phyloP scores from a whole-genome alignment of 1,140 invertebrate genomes.

The Penaeus vannamei region DNA sequence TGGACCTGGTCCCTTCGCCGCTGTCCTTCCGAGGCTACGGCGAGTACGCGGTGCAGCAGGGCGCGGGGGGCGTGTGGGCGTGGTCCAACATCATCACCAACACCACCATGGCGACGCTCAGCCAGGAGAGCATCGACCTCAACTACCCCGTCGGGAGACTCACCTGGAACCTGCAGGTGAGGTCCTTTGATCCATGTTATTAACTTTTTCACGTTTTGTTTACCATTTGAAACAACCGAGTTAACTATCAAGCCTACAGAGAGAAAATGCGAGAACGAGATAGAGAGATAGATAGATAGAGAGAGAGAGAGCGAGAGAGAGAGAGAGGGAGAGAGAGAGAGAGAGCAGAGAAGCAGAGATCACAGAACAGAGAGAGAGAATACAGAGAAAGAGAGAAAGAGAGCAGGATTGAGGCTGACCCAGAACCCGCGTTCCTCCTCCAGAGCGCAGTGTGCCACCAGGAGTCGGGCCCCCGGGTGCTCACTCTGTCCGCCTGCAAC shows the following conservation, averaged over 20 bases:
- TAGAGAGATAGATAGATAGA: too few species aligned
- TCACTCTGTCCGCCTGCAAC: background rate
- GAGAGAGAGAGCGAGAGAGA: too few species aligned
- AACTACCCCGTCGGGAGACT: conserved; percentile 29
- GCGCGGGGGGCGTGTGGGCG: background rate
- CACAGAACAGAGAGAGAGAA: too few species aligned
- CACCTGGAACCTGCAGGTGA: conserved; percentile 13
- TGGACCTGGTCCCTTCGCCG: conserved; percentile 22
- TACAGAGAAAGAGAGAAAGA: too few species aligned
- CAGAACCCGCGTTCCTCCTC: background rate
- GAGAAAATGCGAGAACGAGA: too few species aligned
- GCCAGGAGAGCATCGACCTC: background rate
- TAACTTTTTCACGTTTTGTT: too few species aligned
- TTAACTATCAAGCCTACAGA: too few species aligned
- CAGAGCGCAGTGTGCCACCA: conserved; percentile 17
- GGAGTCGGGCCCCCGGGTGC: background rate
- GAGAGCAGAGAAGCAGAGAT: too few species aligned
- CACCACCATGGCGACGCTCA: conserved; percentile 13
- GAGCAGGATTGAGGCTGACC: background rate
- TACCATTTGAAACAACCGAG: too few species aligned
- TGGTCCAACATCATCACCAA: conserved; percentile 22
- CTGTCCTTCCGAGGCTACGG: conserved; percentile 27
- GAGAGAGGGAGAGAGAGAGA: too few species aligned
- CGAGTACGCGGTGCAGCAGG: conserved; percentile 19
- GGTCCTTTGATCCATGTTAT: too few species aligned